These are phyloP conservation scores for Phalacrocorax carbo DNA, from an alignment of 2,113 vertebrate genomes.

Conservation along the genomic window DNA sequence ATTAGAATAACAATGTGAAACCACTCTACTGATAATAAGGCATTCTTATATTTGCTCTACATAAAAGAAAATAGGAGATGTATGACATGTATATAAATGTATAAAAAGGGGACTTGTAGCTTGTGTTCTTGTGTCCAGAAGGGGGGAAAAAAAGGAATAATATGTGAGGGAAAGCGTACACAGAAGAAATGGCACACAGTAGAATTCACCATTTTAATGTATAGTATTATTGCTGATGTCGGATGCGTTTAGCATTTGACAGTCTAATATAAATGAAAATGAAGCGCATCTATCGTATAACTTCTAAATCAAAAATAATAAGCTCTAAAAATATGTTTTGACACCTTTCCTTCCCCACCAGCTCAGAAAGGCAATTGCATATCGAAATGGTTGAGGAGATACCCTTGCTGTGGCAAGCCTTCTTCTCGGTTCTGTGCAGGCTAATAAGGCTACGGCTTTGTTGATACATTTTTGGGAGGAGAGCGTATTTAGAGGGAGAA, in stretches of 20 bases:
- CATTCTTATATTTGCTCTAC: background rate
- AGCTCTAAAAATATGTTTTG: background rate
- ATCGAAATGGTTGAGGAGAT: background rate
- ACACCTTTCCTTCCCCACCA: background rate
- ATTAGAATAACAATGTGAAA: background rate
- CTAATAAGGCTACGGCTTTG: background rate
- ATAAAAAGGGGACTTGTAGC: background rate
- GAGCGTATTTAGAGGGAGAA: constrained; percentile 38
- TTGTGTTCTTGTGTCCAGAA: background rate
- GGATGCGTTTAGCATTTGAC: background rate
- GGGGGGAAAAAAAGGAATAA: background rate
- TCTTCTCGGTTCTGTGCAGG: background rate
- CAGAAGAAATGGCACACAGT: background rate
- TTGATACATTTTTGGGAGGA: background rate
- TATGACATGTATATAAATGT: background rate
- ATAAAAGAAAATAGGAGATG: background rate
- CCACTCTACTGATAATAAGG: background rate
- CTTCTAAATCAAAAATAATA: background rate
- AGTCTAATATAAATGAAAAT: background rate
- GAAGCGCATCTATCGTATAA: background rate
- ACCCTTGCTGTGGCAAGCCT: background rate
- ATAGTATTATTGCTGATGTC: background rate
- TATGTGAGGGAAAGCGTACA: background rate
- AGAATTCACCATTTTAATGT: background rate
- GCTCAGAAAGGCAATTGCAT: background rate